phyloP scores from a whole-genome alignment of 1,140 invertebrate species.

The Neodiprion pinetum region DNA sequence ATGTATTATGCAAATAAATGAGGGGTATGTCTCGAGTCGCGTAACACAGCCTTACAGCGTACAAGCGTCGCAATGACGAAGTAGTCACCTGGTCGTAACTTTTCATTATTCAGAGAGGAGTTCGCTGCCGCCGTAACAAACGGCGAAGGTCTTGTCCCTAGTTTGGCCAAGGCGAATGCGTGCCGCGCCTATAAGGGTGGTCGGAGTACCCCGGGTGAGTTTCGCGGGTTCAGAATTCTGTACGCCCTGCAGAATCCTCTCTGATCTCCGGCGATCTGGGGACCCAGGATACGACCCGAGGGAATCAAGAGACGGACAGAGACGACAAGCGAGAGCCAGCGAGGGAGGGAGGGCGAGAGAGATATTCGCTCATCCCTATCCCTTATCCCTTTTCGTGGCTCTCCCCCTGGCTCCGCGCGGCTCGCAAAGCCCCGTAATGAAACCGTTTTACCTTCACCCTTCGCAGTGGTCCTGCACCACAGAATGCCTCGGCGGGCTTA shows the following conservation, averaged over 20 bases:
- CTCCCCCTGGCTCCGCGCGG: not conserved
- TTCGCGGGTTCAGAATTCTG: not conserved
- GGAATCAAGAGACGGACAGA: not conserved
- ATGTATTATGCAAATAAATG: no score
- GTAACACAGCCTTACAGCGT: no score
- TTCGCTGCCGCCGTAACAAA: no score
- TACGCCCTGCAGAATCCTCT: not conserved
- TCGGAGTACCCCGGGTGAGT: not conserved
- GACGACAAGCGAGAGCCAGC: not conserved
- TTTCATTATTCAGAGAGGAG: no score
- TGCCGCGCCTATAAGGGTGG: not conserved
- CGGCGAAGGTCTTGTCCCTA: no score
- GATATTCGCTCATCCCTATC: not conserved
- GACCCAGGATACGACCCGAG: not conserved
- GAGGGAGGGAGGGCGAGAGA: not conserved
- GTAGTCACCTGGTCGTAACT: no score
- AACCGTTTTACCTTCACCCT: slow-evolving; percentile 2
- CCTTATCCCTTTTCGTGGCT: not conserved
- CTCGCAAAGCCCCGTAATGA: not conserved
- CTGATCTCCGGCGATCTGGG: not conserved
- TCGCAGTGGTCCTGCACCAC: not conserved
- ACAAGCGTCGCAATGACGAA: no score
- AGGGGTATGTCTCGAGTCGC: no score
- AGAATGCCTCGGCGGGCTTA: not conserved
- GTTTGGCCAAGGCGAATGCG: no score